These are phyloP conservation scores for Nansenia antarctica DNA, from an alignment of 2,113 vertebrate genomes.

Conservation along the genomic window DNA sequence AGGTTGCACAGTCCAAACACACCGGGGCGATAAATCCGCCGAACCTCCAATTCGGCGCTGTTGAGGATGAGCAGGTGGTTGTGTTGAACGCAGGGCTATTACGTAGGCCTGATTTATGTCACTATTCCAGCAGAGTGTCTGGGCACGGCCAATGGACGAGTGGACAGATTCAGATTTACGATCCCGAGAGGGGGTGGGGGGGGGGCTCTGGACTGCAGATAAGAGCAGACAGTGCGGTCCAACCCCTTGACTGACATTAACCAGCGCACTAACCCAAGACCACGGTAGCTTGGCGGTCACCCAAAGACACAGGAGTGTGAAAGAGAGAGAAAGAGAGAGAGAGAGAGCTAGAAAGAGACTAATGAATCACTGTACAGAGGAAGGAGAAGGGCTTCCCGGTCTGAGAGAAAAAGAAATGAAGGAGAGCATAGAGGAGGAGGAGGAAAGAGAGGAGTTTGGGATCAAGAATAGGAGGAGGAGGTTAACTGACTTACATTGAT, in stretches of 20 bases:
- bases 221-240: neutral
- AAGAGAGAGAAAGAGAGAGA: neutral
- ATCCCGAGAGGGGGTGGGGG: slow-evolving; percentile 1
- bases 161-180: slow-evolving; percentile 20
- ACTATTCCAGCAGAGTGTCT: slow-evolving; percentile 15
- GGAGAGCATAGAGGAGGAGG: neutral
- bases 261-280: neutral
- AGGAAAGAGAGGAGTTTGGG: neutral
- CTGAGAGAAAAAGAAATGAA: neutral
- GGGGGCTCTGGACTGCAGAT: neutral
- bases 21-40: slow-evolving; percentile 2
- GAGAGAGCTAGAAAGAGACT: neutral
- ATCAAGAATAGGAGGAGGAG: neutral
- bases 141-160: neutral
- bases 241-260: neutral
- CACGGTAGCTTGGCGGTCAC: neutral
- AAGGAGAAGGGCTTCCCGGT: neutral
- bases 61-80: slow-evolving; percentile 11
- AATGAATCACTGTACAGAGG: neutral
- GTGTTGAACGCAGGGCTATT: slow-evolving; percentile 14
- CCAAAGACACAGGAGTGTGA: neutral
- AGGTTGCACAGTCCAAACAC: slow-evolving; percentile 26
- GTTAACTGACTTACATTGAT: slow-evolving; percentile 30
- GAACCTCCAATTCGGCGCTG: neutral
- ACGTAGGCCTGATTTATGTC: slow-evolving; percentile 30